phyloP scores from a whole-genome alignment of 2,888 invertebrate species.

The Drosophila suboccidentalis region DNA sequence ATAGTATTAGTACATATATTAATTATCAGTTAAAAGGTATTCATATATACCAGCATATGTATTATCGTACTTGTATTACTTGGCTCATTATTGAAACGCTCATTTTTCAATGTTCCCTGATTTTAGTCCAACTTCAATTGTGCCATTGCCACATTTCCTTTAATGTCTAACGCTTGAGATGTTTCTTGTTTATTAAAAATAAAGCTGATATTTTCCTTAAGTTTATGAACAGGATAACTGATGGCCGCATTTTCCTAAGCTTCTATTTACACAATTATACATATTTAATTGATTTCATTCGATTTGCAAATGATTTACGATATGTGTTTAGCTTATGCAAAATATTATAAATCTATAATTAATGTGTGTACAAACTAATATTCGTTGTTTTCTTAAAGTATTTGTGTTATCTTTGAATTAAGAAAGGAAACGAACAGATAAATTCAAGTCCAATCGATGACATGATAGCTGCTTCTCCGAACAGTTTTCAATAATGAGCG shows the following conservation, averaged over 20 bases:
- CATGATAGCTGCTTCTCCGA: slow-evolving; percentile 35
- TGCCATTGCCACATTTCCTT: slow-evolving; percentile 17
- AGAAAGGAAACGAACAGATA: background rate
- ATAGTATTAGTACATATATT: slow-evolving; percentile 10
- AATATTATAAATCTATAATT: slow-evolving; percentile 6
- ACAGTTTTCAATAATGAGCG: slow-evolving; percentile 57
- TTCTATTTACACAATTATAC: slow-evolving; percentile 26
- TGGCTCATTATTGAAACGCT: slow-evolving; percentile 65
- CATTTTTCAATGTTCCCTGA: slow-evolving; percentile 47
- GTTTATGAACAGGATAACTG: slow-evolving; percentile 26
- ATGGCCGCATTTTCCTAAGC: slow-evolving; percentile 29
- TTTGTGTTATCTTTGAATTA: background rate
- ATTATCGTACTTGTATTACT: slow-evolving; percentile 7
- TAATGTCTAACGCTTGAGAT: slow-evolving; percentile 17
- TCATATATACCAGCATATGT: background rate
- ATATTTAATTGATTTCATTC: background rate
- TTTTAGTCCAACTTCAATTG: slow-evolving; percentile 38
- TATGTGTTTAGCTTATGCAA: slow-evolving; percentile 35
- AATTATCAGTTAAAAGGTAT: slow-evolving; percentile 18
- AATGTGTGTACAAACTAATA: slow-evolving; percentile 28
- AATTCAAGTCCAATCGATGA: slow-evolving; percentile 15
- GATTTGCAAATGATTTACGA: slow-evolving; percentile 19
- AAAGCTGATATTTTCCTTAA: slow-evolving; percentile 40
- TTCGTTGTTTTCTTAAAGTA: slow-evolving; percentile 28
- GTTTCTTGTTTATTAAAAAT: slow-evolving; percentile 18